Evolutionary conservation across 2,888 invertebrate species (phyloP), one percentile per base, ranked within the genome.

Genomic region (Drosophila nigritarsus): DNA sequence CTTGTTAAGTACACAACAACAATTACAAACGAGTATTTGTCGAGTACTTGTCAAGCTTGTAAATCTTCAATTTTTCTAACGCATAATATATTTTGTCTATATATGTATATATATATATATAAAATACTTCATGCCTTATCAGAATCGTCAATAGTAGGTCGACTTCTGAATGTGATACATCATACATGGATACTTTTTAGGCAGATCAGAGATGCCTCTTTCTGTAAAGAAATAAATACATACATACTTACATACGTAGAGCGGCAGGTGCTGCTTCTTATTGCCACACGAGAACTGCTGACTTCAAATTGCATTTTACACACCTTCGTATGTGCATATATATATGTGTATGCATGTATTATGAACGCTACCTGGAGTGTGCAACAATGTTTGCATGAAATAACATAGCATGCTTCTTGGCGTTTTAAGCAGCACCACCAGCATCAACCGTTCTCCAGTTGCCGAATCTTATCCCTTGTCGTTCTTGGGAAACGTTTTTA

Each of bases 301-400:
- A 30, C 15, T 24, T 67, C 36, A 53, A 24, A 15, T 36, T 27
- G 18, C 53, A 45, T 36, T 34, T 65, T 7, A 42, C 27, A 40
- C 38, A 40, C 48, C 56, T 68, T 40, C 3, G 13, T 13, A n/a
- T 36, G 27, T 18, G 42, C 7, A 20, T 40, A 18, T 24, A 18
- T 15, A 1, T 36, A 27, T n/a, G 18, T 36, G 54, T 18, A 5
- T 32, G 13, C 8, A 38, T 69, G 69, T 20, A 49, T 40, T 40
- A 24, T 45, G 24, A 24, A 11, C 20, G 53, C 36, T 8, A 38
- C 50, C 18, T 40, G 48, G 48, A 49, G 48, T 59, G 42, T 42
- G 63, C 64, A 87, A 87, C 83, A 83, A 82, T 82, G 85, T 87
- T 78, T 45, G 55, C 58, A 56, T 51, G 55, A 65, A 70, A 73